These are phyloP conservation scores for Drosophila cracens DNA, from an alignment of 2,888 invertebrate species.

Conservation along the genomic window DNA sequence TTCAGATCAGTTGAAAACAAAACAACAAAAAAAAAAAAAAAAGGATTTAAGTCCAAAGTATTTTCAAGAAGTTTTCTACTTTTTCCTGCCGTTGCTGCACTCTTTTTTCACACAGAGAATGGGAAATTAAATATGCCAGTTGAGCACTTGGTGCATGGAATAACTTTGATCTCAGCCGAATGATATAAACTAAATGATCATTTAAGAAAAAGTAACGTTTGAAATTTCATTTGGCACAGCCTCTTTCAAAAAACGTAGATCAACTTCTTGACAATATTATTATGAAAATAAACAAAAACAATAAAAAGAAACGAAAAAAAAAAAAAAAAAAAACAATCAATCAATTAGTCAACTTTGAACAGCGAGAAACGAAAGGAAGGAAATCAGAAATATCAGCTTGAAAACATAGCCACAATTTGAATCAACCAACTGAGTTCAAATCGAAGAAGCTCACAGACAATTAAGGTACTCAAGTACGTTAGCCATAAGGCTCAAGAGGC, in stretches of 20 bases:
- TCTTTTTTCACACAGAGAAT: not conserved
- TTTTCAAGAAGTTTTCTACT: constrained; percentile 85
- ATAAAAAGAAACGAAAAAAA: constrained; percentile 45
- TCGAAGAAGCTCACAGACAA: constrained; percentile 4
- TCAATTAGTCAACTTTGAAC: constrained; percentile 14
- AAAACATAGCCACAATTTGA: constrained; percentile 3
- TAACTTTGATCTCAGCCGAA: constrained; percentile 5
- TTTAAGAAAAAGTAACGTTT: constrained; percentile 58
- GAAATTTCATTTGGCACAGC: constrained; percentile 87
- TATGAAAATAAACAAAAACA: constrained; percentile 41
- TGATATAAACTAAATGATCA: constrained; percentile 36
- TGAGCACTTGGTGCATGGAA: constrained; percentile 1
- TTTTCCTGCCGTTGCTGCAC: constrained; percentile 36
- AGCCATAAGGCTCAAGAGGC: too few relatives aligned
- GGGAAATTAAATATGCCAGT: constrained; percentile 6
- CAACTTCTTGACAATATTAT: constrained; percentile 93
- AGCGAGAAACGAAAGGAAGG: constrained; percentile 15
- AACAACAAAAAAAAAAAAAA: constrained; percentile 31
- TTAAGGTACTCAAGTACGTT: constrained; percentile 5
- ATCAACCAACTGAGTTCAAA: constrained; percentile 7
- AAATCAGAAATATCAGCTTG: constrained; percentile 2
- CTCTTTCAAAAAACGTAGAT: constrained; percentile 97
- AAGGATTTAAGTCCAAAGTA: constrained; percentile 52
- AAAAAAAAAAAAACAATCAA: constrained; percentile 32
- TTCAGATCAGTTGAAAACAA: constrained; percentile 35